Evolutionary conservation across 2,888 invertebrate genomes (phyloP), one percentile per base, ranked within the genome.

Genomic region (Smittia aterrima): DNA sequence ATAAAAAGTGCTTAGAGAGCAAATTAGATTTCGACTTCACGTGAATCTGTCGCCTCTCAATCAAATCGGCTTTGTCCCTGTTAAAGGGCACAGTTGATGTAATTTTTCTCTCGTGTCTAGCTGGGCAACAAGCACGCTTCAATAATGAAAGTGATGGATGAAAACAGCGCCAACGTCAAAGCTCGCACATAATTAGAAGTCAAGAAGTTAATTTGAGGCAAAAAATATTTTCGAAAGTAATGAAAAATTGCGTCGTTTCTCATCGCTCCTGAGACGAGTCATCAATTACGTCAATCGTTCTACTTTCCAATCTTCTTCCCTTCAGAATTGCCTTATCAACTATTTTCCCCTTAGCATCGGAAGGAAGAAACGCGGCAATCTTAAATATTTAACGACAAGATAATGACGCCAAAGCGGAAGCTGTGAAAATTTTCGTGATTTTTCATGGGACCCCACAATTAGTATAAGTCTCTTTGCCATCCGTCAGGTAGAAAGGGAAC

Each of bases 191-290:
- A 32, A 32, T 32, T 32, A 32, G 32, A 16, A 47, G 16, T 47
- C 47, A 16, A 47, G 47, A 47, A 47, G 47, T 47, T 47, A 47
- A 47, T 47, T 47, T 47, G n/a, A n/a, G 16, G n/a, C n/a, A 47
- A 47, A 47, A 47, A 47, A 47, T 47, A 6, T n/a, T 11, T 47
- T n/a, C 11, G 2, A 47, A 47, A 47, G 16, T 47, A 3, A 47
- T 47, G 47, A 47, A 47, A 47, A 13, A 47, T 47, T 11, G 47
- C 16, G 11, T 16, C 11, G 11, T 47, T 47, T n/a, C 16, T 16
- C 16, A 47, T n/a, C 11, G n/a, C 16, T 47, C 47, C 47, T 16
- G 16, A 47, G 47, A 47, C 16, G 47, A 47, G 16, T 47, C 47
- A 47, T 47, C 47, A 47, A 47, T 47, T 47, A 47, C 16, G 11